phyloP scores from a whole-genome alignment of 2,888 invertebrate genomes.

The Harpalus rubripes region DNA sequence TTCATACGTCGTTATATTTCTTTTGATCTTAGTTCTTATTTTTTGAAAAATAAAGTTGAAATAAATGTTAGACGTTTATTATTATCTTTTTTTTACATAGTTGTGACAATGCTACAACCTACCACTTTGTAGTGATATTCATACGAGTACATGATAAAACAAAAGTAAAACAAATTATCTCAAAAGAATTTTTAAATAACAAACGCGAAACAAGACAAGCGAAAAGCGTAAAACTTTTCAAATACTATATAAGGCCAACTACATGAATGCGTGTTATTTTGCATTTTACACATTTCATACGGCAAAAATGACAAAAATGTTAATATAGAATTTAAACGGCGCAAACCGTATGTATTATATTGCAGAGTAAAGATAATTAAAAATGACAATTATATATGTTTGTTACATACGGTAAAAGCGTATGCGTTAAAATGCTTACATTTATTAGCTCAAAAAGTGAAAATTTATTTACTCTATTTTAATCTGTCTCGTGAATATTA shows the following conservation, averaged over 20 bases:
- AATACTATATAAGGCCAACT: not conserved
- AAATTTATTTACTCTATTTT: too few relatives aligned
- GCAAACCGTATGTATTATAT: not conserved
- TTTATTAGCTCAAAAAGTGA: too few relatives aligned
- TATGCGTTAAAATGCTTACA: too few relatives aligned
- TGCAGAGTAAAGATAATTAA: not conserved
- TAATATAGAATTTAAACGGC: not conserved
- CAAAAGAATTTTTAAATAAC: constrained; percentile 40
- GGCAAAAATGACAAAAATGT: not conserved
- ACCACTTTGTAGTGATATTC: not conserved
- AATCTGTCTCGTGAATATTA: too few relatives aligned
- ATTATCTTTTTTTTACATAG: not conserved
- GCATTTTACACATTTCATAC: constrained; percentile 25
- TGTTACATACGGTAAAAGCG: not conserved
- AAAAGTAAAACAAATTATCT: constrained; percentile 20
- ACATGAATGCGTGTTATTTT: constrained; percentile 19
- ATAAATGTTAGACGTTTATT: not conserved
- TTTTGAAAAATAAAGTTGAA: not conserved
- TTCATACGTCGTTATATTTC: not conserved
- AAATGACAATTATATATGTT: not conserved
- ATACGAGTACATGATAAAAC: not conserved
- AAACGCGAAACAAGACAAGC: constrained; percentile 27
- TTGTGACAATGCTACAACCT: not conserved
- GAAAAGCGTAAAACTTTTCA: constrained; percentile 29
- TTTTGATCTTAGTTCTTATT: not conserved